A percentile compares a stretch with the other conserved stretches of the same genome.
phyloP scores from a whole-genome alignment of 2,113 vertebrate genomes.

The Percina caprodes region DNA sequence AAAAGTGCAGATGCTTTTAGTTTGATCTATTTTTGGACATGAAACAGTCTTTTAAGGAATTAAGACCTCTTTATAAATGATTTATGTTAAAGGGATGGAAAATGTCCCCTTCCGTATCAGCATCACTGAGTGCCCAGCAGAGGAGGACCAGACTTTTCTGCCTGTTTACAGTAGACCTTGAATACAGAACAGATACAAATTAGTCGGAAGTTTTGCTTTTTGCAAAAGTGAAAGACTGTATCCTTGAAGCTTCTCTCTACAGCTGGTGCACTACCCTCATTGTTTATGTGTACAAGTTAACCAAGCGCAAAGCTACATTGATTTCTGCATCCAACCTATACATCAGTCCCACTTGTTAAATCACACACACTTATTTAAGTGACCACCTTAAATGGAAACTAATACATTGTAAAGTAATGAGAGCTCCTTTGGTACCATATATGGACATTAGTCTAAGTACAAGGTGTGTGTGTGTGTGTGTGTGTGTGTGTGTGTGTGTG shows the following conservation, averaged over 20 bases:
- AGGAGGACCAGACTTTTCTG: not conserved
- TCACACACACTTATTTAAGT: slow-evolving; percentile 10
- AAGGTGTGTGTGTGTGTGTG: not conserved
- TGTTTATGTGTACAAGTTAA: slow-evolving; percentile 10
- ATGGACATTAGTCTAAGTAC: slow-evolving; percentile 39
- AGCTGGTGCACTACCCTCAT: not conserved
- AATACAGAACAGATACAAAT: slow-evolving; percentile 19
- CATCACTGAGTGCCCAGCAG: not conserved
- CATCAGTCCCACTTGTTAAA: slow-evolving; percentile 46
- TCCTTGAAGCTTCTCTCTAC: not conserved
- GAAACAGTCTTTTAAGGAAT: slow-evolving; percentile 3
- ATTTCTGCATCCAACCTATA: slow-evolving; percentile 28
- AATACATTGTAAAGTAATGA: slow-evolving; percentile 36
- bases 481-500: not conserved
- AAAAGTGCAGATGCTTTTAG: not conserved
- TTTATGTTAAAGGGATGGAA: slow-evolving; percentile 29
- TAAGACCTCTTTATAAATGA: slow-evolving; percentile 24
- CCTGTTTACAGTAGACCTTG: not conserved
- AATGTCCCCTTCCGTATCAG: not conserved
- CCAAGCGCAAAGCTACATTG: slow-evolving; percentile 7
- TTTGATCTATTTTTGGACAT: slow-evolving; percentile 25
- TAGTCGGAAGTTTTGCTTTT: not conserved
- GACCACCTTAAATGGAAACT: slow-evolving; percentile 49
- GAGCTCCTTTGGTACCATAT: slow-evolving; percentile 27
- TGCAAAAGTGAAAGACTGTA: not conserved